Evolutionary conservation across 2,888 invertebrate genomes (phyloP).

Genomic region (Villa cingulata): DNA sequence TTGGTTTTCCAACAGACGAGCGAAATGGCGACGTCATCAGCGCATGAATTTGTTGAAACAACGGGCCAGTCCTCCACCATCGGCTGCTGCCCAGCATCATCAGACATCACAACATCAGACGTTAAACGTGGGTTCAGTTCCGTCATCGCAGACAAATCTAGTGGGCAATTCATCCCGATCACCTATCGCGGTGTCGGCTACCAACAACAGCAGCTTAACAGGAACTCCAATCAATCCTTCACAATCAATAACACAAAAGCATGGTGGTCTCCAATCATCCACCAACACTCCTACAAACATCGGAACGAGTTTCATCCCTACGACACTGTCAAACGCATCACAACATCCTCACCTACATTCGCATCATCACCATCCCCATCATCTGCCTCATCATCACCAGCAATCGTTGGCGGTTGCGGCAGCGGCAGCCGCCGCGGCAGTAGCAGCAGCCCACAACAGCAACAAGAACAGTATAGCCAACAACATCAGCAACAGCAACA

Average conservation of each 20-base stretch:
- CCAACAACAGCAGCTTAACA: slow-evolving; percentile 7
- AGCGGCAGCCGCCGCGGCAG: slow-evolving; percentile 20
- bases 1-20: slow-evolving; percentile 99
- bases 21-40: slow-evolving; percentile 95
- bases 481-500: slow-evolving; percentile 12
- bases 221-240: slow-evolving; percentile 1
- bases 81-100: slow-evolving; percentile 31
- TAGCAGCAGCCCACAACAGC: slow-evolving; percentile 37
- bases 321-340: slow-evolving; percentile 5
- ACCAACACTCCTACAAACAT: slow-evolving; percentile 24
- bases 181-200: slow-evolving; percentile 8
- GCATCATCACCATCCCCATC: slow-evolving; percentile 11
- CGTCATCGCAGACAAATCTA: slow-evolving; percentile 3
- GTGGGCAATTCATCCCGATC: slow-evolving; percentile 10
- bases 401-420: slow-evolving; percentile 7
- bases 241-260: slow-evolving; percentile 7
- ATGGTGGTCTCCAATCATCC: slow-evolving; percentile 23
- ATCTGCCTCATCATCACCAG: slow-evolving; percentile 12
- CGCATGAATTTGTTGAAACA: slow-evolving; percentile 86
- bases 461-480: slow-evolving; percentile 11
- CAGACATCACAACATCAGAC: slow-evolving; percentile 20
- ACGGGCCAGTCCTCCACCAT: slow-evolving; percentile 50
- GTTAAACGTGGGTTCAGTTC: not conserved
- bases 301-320: slow-evolving; percentile 10
- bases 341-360: slow-evolving; percentile 5